phyloP scores from a whole-genome alignment of 1,140 invertebrate genomes.

The Epicauta chinensis region DNA sequence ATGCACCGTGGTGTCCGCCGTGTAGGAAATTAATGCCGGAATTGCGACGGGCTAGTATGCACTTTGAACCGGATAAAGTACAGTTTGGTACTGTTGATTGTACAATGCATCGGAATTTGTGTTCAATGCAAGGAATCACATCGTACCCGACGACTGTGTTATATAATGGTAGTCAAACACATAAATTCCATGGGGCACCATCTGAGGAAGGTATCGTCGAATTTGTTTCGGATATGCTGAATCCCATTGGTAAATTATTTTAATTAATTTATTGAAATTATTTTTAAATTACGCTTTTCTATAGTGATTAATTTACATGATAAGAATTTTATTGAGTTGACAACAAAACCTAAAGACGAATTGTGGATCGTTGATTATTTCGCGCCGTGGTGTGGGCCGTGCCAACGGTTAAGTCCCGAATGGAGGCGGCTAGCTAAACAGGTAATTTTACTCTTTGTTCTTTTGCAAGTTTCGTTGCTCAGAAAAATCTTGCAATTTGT shows the following conservation, averaged over 20 bases:
- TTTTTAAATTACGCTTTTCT: too few relatives aligned
- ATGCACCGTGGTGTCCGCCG: conserved; percentile 80
- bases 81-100: conserved; percentile 66
- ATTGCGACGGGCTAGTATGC: conserved; percentile 60
- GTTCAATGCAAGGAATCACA: conserved; percentile 56
- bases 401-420: conserved; percentile 68
- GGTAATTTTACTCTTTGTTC: conserved; percentile 48
- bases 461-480: too few relatives aligned
- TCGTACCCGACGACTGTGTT: conserved; percentile 71
- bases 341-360: conserved; percentile 54
- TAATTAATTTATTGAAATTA: too few relatives aligned
- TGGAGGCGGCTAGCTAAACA: conserved; percentile 73
- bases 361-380: conserved; percentile 84
- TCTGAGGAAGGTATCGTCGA: conserved; percentile 55
- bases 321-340: conserved; percentile 52
- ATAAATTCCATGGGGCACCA: conserved; percentile 57
- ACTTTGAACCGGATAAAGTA: conserved; percentile 45
- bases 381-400: conserved; percentile 78
- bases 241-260: conserved; percentile 45
- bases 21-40: conserved; percentile 68
- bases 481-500: conserved; percentile 48
- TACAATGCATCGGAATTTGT: conserved; percentile 48
- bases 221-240: conserved; percentile 58
- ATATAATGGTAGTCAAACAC: conserved; percentile 56
- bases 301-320: conserved; percentile 53